These are phyloP conservation scores for Coregonus clupeaformis DNA, from an alignment of 2,113 vertebrate genomes.

Conservation along the genomic window DNA sequence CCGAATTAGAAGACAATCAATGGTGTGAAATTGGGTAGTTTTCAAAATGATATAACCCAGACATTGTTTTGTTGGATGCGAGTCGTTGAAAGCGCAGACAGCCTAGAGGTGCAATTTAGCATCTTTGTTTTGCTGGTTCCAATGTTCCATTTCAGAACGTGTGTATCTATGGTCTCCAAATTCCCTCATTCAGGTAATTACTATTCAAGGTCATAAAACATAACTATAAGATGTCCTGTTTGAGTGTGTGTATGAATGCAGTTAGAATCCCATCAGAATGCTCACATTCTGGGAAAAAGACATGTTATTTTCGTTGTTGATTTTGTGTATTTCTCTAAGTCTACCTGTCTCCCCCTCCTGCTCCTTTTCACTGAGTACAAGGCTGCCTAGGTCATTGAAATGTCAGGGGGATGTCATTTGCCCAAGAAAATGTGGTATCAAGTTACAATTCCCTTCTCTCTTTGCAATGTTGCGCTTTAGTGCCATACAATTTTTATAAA, in stretches of 20 bases:
- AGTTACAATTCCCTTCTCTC: background rate
- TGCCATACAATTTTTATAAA: background rate
- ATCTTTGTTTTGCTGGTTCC: background rate
- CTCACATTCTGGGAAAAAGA: background rate
- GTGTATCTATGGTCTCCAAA: background rate
- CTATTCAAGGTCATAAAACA: background rate
- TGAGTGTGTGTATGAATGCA: background rate
- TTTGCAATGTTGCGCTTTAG: background rate
- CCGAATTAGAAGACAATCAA: background rate
- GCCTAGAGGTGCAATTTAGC: background rate
- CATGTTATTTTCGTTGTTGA: background rate
- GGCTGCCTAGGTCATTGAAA: background rate
- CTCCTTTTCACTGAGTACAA: background rate
- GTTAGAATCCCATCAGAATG: background rate
- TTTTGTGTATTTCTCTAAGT: background rate
- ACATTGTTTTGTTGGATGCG: background rate
- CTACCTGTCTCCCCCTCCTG: background rate
- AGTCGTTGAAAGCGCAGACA: background rate
- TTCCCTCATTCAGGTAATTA: background rate
- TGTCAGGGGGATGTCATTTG: background rate
- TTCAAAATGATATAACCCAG: background rate
- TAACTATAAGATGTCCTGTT: background rate
- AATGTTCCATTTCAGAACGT: background rate
- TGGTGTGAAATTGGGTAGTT: background rate
- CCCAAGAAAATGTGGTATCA: background rate